phyloP scores from a whole-genome alignment of 2,113 vertebrate species.

The Colius striatus region DNA sequence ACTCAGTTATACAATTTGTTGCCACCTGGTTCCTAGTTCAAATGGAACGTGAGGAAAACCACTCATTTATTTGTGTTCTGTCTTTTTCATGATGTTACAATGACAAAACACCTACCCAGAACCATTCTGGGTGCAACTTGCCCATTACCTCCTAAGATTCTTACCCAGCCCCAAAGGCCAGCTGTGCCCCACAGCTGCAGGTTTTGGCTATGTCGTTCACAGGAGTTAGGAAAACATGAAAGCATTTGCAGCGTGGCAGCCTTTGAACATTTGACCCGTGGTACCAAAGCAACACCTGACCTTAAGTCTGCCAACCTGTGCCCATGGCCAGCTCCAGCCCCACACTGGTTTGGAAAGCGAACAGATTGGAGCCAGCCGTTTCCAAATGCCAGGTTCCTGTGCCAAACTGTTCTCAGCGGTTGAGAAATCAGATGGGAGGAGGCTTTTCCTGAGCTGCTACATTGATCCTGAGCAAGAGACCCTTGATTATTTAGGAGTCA shows the following conservation, averaged over 20 bases:
- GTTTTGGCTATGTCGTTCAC: not conserved
- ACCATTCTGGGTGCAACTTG: not conserved
- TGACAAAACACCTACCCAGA: not conserved
- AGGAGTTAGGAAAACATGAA: not conserved
- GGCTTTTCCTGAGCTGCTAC: not conserved
- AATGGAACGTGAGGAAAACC: not conserved
- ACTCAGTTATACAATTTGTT: not conserved
- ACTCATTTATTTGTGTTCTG: not conserved
- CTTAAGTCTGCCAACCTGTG: not conserved
- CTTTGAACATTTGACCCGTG: fast-evolving
- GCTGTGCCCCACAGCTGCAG: not conserved
- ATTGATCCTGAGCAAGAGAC: fast-evolving
- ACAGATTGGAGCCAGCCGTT: not conserved
- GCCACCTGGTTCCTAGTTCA: not conserved
- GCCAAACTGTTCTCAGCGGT: not conserved
- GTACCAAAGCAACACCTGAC: not conserved
- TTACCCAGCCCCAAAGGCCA: not conserved
- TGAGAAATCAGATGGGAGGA: not conserved
- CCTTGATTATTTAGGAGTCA: not conserved
- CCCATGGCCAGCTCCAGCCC: not conserved
- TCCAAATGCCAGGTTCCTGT: not conserved
- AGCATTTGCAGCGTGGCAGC: not conserved
- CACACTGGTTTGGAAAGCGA: not conserved
- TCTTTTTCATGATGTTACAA: not conserved
- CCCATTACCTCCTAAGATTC: not conserved